phyloP scores from a whole-genome alignment of 2,113 vertebrate species.

The Paratilapia polleni region DNA sequence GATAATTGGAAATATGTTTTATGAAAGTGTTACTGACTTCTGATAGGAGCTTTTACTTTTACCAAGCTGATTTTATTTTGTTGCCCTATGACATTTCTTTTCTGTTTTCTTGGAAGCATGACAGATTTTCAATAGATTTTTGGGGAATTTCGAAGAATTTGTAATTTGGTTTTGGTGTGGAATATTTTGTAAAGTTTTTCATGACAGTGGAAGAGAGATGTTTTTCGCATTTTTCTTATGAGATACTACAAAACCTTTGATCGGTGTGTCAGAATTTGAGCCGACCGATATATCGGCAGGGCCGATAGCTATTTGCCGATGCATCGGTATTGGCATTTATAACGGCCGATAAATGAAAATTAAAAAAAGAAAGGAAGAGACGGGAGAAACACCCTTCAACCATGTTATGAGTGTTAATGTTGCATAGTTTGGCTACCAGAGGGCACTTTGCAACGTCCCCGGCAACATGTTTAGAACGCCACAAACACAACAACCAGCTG shows the following conservation, averaged over 20 bases:
- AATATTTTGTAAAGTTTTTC: background rate
- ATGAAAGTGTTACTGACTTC: no score
- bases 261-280: background rate
- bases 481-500: no score
- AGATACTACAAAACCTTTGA: background rate
- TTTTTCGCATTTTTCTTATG: background rate
- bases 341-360: no score
- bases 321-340: no score
- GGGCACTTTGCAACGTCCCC: no score
- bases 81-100: background rate
- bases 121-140: background rate
- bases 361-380: no score
- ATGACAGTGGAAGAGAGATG: background rate
- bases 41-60: background rate
- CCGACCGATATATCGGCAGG: no score
- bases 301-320: no score
- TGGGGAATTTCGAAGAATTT: background rate
- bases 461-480: no score
- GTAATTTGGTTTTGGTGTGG: background rate
- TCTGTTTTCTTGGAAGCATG: background rate
- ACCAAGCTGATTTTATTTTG: background rate
- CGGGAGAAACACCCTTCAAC: no score
- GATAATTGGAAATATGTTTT: background rate
- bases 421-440: no score
- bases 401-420: no score